Percentiles rank a stretch among this genome's conserved stretches.
These are phyloP conservation scores for Silurus glanis DNA, from an alignment of 2,113 vertebrate genomes.

Conservation along the genomic window DNA sequence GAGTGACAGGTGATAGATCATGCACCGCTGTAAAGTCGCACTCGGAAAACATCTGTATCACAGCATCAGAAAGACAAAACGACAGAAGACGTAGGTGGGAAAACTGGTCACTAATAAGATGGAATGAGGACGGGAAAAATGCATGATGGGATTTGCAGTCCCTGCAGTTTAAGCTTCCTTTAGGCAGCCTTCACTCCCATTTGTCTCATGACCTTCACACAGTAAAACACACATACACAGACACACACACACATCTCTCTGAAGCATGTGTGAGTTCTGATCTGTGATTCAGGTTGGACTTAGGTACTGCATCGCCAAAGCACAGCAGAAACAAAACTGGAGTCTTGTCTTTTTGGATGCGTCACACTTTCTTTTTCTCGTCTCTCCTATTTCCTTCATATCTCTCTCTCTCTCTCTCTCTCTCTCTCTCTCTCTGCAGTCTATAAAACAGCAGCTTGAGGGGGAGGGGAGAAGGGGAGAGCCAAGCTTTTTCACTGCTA, in stretches of 20 bases:
- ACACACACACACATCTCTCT: not conserved
- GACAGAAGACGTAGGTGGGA: not conserved
- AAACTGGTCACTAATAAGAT: not conserved
- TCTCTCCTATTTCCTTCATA: not conserved
- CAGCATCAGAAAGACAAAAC: not conserved
- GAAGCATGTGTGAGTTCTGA: not conserved
- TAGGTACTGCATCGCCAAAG: not conserved
- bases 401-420: not conserved
- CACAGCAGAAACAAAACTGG: not conserved
- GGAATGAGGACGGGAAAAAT: not conserved
- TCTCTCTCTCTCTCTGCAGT: conserved; percentile 30
- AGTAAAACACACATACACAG: not conserved
- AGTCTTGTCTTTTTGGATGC: conserved; percentile 8
- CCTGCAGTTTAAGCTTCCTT: conserved; percentile 9
- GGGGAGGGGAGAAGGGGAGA: conserved; percentile 34
- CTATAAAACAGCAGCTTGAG: conserved; percentile 38
- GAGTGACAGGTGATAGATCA: not conserved
- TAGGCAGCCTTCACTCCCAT: not conserved
- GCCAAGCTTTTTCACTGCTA: conserved; percentile 34
- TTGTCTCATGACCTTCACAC: conserved; percentile 8
- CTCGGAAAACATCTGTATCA: not conserved
- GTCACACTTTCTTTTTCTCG: conserved; percentile 38
- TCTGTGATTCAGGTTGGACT: not conserved
- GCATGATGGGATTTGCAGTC: conserved; percentile 39
- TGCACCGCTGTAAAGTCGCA: too few species aligned